Evolutionary conservation across 2,797 vertebrate genomes (phyloP).

Genomic region (Sebastes diploproa): DNA sequence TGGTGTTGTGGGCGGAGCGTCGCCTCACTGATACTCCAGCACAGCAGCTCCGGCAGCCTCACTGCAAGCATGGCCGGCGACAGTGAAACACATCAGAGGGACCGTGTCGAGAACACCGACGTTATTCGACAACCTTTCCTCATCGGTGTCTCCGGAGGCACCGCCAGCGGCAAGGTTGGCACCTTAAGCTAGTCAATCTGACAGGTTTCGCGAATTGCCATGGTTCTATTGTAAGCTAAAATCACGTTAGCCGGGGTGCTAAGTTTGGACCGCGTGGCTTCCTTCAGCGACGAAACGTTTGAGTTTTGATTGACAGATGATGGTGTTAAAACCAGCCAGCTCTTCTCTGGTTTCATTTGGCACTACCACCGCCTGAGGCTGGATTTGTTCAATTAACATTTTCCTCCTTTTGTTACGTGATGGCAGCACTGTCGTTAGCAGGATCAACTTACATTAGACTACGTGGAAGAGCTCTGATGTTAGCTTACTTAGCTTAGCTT

Average conservation of each 20-base stretch:
- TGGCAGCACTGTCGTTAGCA: not conserved
- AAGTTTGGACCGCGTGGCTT: slow-evolving; percentile 78
- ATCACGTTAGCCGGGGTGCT: not conserved
- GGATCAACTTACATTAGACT: not conserved
- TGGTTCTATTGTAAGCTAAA: not conserved
- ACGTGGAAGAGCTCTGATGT: not conserved
- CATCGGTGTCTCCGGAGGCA: slow-evolving; percentile 95
- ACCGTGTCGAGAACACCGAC: slow-evolving; percentile 76
- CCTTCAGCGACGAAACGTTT: slow-evolving; percentile 22
- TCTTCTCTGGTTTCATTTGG: not conserved
- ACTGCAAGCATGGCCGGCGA: slow-evolving; percentile 92
- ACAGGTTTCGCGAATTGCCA: slow-evolving; percentile 11
- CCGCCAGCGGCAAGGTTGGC: slow-evolving; percentile 95
- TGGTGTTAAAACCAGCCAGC: not conserved
- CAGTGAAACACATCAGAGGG: slow-evolving; percentile 86
- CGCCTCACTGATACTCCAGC: slow-evolving; percentile 14
- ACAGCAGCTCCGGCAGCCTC: not conserved
- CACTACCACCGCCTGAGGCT: fast-evolving
- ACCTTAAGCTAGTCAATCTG: not conserved
- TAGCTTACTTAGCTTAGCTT: slow-evolving; percentile 23
- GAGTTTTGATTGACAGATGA: slow-evolving; percentile 48
- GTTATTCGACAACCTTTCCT: slow-evolving; percentile 89
- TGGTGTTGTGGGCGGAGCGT: slow-evolving; percentile 62
- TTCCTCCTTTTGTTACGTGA: not conserved
- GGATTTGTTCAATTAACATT: fast-evolving